Base-by-base conservation (phyloP, 2,888 invertebrate species). In the Andrena haemorrhoa region DNA sequence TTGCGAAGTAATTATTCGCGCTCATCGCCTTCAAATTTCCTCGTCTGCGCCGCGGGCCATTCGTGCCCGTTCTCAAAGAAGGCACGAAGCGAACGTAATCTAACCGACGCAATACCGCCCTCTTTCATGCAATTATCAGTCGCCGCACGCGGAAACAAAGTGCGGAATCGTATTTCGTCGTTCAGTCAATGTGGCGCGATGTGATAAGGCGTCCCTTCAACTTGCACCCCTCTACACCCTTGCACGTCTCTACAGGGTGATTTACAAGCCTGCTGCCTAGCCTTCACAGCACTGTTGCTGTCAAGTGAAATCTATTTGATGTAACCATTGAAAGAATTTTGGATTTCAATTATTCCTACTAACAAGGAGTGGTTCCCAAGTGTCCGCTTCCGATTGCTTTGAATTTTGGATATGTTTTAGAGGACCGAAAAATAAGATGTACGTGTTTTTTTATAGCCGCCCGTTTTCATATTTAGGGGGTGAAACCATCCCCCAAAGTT, bases 101-200 rank as follows among this genome's bases (percentile, higher is more conserved):
- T 75, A 79, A 76, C 77, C 80, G 75, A 71, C 72, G 79, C 80
- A 74, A 83, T 81, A 80, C 74, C 75, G 58, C 65, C 61, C 58
- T 49, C 47, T 60, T 69, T 41, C 83, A 84, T 86, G 89, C 91
- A 91, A 92, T 92, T 92, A 92, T 92, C 91, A 66, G 81, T 75
- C 70, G 74, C 81, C 78, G 85, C 86, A 77, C 87, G 81, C 82
- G 84, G 86, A 90, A 92, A 92, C 92, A 92, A 91, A 90, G 89
- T 89, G 86, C 87, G 86, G 89, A 91, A 92, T 92, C 89, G 92
- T 90, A 92, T 92, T 93, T 92, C 89, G 90, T 83, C 90, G 90
- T 91, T 91, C 88, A 90, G 91, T 90, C 92, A 92, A 91, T 90
- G 93, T 91, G 91, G 88, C 87, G 73, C 82, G 76, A 79, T 79